These are phyloP conservation scores for Pegoplata infirma DNA, from an alignment of 2,888 invertebrate species.

Conservation along the genomic window DNA sequence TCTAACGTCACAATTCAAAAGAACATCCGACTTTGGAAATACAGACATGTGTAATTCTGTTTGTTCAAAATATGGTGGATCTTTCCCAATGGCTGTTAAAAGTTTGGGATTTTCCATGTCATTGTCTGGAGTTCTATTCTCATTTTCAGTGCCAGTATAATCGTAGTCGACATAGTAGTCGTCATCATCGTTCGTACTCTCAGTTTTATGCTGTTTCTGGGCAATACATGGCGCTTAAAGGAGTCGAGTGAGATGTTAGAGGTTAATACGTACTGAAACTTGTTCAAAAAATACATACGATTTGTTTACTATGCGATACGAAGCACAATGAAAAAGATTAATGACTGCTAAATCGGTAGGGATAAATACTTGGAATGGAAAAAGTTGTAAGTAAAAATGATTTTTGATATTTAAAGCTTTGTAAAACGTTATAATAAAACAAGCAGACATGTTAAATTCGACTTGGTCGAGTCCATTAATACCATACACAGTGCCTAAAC, in stretches of 20 bases:
- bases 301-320: slow-evolving; percentile 19
- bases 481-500: too few relatives aligned
- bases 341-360: too few relatives aligned
- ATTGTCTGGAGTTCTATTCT: slow-evolving; percentile 57
- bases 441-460: too few relatives aligned
- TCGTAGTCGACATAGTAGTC: slow-evolving; percentile 68
- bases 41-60: slow-evolving; percentile 66
- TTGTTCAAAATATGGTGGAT: slow-evolving; percentile 71
- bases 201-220: slow-evolving; percentile 1
- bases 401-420: too few relatives aligned
- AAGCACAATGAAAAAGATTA: slow-evolving; percentile 26
- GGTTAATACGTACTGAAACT: slow-evolving; percentile 43
- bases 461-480: too few relatives aligned
- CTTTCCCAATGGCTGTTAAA: slow-evolving; percentile 21
- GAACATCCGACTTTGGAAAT: slow-evolving; percentile 69
- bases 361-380: too few relatives aligned
- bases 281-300: slow-evolving; percentile 12
- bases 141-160: slow-evolving; percentile 63
- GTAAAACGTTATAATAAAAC: too few relatives aligned
- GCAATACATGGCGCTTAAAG: slow-evolving; percentile 47
- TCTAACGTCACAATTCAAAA: slow-evolving; percentile 72
- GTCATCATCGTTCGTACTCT: slow-evolving; percentile 20
- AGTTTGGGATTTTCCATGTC: slow-evolving; percentile 22
- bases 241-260: slow-evolving; percentile 26
- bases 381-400: too few relatives aligned